phyloP scores from a whole-genome alignment of 2,888 invertebrate genomes.

The Furcula furcula region DNA sequence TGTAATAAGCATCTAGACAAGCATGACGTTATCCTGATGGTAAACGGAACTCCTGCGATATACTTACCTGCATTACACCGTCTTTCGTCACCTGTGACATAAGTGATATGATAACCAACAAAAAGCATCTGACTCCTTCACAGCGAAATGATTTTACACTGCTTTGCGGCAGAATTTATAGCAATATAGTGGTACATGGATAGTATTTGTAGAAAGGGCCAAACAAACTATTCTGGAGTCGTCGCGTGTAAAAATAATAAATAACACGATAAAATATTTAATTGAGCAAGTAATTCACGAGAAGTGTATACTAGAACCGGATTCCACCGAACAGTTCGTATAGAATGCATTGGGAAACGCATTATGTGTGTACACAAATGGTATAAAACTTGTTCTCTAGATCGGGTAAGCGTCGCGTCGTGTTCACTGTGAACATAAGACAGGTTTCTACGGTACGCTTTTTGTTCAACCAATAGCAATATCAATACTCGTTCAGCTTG shows the following conservation, averaged over 20 bases:
- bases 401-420: constrained; percentile 41
- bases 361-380: constrained; percentile 45
- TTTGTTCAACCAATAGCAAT: constrained; percentile 53
- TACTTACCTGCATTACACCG: too few relatives aligned
- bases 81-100: too few relatives aligned
- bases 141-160: too few relatives aligned
- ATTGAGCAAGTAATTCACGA: constrained; percentile 34
- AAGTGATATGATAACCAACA: too few relatives aligned
- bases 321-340: constrained; percentile 50
- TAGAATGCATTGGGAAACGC: constrained; percentile 62
- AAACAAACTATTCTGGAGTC: too few relatives aligned
- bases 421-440: constrained; percentile 55
- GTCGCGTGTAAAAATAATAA: constrained; percentile 7
- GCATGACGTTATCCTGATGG: too few relatives aligned
- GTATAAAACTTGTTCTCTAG: constrained; percentile 59
- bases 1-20: too few relatives aligned
- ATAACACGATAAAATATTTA: constrained; percentile 22
- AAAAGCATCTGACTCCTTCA: too few relatives aligned
- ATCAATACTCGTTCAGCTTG: constrained; percentile 60
- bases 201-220: too few relatives aligned
- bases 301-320: constrained; percentile 34
- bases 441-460: constrained; percentile 50
- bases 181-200: too few relatives aligned
- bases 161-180: too few relatives aligned
- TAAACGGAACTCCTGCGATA: too few relatives aligned